Percentiles rank a stretch among this genome's conserved stretches.
Evolutionary conservation across 1,140 invertebrate species (phyloP).

Genomic region (Drosophila subpulchrella): DNA sequence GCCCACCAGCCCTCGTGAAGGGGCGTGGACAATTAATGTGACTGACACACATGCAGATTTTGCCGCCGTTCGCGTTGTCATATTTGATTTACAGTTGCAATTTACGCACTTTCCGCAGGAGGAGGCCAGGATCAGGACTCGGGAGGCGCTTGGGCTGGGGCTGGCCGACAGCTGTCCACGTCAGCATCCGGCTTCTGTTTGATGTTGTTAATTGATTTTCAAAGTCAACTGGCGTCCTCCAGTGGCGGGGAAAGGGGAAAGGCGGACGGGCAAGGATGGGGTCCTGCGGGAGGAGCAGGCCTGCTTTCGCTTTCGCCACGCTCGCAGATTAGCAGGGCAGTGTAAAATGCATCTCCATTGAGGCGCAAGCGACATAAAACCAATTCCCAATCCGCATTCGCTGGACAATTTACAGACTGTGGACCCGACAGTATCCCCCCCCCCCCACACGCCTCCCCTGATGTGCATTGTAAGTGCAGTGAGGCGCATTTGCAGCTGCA

Average conservation of each 20-base stretch:
- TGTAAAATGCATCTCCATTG: conserved; percentile 78
- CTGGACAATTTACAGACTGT: conserved; percentile 56
- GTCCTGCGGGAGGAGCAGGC: neutral
- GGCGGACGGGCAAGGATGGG: neutral
- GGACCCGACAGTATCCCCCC: conserved; percentile 15
- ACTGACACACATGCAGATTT: conserved; percentile 82
- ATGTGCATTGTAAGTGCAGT: conserved; percentile 75
- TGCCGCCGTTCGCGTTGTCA: conserved; percentile 76
- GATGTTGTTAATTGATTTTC: conserved; percentile 84
- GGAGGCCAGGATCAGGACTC: conserved; percentile 7
- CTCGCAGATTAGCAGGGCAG: conserved; percentile 78
- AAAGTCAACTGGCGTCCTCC: conserved; percentile 67
- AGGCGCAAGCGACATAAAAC: conserved; percentile 82
- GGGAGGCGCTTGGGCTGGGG: neutral
- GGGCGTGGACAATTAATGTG: conserved; percentile 76
- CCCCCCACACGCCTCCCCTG: conserved; percentile 14
- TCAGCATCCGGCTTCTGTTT: conserved; percentile 80
- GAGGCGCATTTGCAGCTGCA: conserved; percentile 78
- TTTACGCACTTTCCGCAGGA: conserved; percentile 72
- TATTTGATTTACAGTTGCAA: conserved; percentile 84
- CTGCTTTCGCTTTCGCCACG: conserved; percentile 55
- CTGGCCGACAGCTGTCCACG: conserved; percentile 73
- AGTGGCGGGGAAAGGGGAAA: neutral
- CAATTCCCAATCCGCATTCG: conserved; percentile 63
- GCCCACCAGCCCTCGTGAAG: neutral